phyloP scores from a whole-genome alignment of 2,888 invertebrate species.

The Oxyteleia sp. region DNA sequence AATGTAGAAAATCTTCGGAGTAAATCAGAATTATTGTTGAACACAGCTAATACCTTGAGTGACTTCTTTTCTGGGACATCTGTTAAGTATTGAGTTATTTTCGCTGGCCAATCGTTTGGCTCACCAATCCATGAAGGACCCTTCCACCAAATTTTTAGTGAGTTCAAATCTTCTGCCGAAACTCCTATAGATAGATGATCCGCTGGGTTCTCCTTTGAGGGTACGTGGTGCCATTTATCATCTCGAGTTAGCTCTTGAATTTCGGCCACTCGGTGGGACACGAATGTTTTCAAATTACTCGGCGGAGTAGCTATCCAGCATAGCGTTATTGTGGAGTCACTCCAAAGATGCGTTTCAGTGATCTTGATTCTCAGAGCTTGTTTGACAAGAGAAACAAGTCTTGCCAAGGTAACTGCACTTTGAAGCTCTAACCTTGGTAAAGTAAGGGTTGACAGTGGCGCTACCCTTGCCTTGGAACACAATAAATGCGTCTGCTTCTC shows the following conservation, averaged over 20 bases:
- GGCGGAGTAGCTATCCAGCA: too few relatives aligned
- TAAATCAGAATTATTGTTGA: not conserved
- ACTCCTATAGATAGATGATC: slow-evolving; percentile 22
- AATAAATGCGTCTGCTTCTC: slow-evolving; percentile 22
- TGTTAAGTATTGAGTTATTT: not conserved
- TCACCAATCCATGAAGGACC: slow-evolving; percentile 16
- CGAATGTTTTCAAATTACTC: slow-evolving; percentile 30
- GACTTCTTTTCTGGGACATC: slow-evolving; percentile 9
- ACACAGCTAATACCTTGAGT: not conserved
- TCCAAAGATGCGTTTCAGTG: slow-evolving; percentile 39
- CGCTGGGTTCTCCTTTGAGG: too few relatives aligned
- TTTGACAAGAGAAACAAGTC: slow-evolving; percentile 18
- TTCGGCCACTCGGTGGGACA: slow-evolving; percentile 8
- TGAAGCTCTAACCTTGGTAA: slow-evolving; percentile 43
- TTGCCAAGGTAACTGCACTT: slow-evolving; percentile 31
- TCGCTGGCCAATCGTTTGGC: not conserved
- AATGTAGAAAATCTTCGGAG: slow-evolving; percentile 13
- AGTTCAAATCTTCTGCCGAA: not conserved
- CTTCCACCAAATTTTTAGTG: slow-evolving; percentile 16
- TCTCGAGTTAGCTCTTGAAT: slow-evolving; percentile 5
- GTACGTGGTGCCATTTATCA: too few relatives aligned
- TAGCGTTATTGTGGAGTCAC: slow-evolving; percentile 48
- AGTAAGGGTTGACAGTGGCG: slow-evolving; percentile 23
- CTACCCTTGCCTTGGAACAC: slow-evolving; percentile 70
- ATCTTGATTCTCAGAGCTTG: slow-evolving; percentile 14